These are phyloP conservation scores for Erithacus rubecula DNA, from an alignment of 2,797 vertebrate genomes.

Conservation along the genomic window DNA sequence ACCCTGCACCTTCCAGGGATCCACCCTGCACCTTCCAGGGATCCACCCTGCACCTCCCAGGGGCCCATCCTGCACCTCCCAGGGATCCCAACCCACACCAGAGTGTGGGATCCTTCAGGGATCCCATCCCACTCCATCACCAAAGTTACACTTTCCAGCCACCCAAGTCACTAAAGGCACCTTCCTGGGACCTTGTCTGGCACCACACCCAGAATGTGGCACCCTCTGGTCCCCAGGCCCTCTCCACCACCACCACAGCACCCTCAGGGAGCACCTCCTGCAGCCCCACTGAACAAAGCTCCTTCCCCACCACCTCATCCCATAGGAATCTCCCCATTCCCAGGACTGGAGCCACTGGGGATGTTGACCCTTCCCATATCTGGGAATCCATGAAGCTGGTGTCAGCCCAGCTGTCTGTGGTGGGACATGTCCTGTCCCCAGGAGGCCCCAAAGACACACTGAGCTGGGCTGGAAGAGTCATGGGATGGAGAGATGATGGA, in stretches of 20 bases:
- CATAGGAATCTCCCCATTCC: neutral
- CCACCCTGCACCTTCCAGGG: too few relatives aligned
- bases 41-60: too few relatives aligned
- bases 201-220: too few relatives aligned
- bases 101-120: neutral
- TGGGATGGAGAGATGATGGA: too few relatives aligned
- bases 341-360: too few relatives aligned
- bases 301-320: neutral
- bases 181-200: neutral
- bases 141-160: neutral
- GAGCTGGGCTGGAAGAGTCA: accelerated
- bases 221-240: too few relatives aligned
- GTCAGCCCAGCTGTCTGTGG: neutral
- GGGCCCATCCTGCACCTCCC: too few relatives aligned
- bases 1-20: too few relatives aligned
- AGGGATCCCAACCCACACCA: too few relatives aligned
- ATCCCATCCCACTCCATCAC: accelerated
- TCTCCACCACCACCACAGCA: too few relatives aligned
- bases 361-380: neutral
- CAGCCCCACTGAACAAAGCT: accelerated
- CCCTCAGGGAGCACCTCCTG: accelerated
- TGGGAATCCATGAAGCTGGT: accelerated
- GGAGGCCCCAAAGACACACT: accelerated
- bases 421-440: neutral
- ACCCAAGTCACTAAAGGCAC: neutral